Percentiles rank a stretch among this genome's conserved stretches.
These are phyloP conservation scores for Neogale vison DNA, from an alignment of 2,113 vertebrate species.

Conservation along the genomic window DNA sequence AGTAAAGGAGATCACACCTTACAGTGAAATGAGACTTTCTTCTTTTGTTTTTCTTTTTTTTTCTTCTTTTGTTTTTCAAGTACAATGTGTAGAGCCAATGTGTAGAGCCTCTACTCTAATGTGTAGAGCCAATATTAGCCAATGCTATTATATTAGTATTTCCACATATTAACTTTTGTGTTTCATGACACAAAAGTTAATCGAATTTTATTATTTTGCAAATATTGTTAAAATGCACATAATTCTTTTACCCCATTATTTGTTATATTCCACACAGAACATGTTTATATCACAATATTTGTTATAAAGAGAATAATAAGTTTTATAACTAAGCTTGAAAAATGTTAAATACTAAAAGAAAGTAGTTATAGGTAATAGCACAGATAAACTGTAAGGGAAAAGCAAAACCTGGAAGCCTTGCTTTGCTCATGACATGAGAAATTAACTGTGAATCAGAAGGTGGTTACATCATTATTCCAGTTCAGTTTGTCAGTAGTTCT, in stretches of 20 bases:
- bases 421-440: constrained; percentile 53
- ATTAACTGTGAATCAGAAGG: constrained; percentile 56
- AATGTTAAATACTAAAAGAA: constrained; percentile 68
- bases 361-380: constrained; percentile 61
- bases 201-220: not conserved
- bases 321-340: constrained; percentile 62
- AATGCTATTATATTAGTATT: not conserved
- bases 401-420: constrained; percentile 51
- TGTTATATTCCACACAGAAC: not conserved
- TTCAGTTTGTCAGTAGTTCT: not conserved
- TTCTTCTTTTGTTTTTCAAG: not conserved
- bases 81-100: not conserved
- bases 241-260: not conserved
- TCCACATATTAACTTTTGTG: not conserved
- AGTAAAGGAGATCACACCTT: not conserved
- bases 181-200: not conserved
- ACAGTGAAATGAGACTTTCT: not conserved
- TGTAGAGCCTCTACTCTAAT: too few relatives aligned
- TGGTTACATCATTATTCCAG: not conserved
- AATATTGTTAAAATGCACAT: not conserved
- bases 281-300: not conserved
- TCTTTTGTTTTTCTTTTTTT: not conserved
- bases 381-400: not conserved
- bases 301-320: not conserved
- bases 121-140: not conserved